phyloP scores from a whole-genome alignment of 1,140 invertebrate species.

The Temnothorax longispinosus region DNA sequence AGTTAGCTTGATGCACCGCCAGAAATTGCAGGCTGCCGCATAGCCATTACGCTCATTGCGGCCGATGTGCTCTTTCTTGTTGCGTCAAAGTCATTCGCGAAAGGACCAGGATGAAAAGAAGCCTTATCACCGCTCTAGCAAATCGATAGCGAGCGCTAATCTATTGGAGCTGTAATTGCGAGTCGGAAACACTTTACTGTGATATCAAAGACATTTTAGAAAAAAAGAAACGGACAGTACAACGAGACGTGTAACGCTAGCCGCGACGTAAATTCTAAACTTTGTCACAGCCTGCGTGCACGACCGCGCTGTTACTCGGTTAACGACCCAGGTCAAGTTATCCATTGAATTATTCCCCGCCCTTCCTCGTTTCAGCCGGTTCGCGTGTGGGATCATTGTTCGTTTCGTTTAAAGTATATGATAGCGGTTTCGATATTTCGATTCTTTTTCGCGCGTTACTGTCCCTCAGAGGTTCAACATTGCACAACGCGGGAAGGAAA shows the following conservation, averaged over 20 bases:
- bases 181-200: not conserved
- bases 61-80: slow-evolving; percentile 27
- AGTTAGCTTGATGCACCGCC: slow-evolving; percentile 74
- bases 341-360: slow-evolving; percentile 53
- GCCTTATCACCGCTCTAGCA: not conserved
- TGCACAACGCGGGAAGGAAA: not conserved
- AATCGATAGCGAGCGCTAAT: not conserved
- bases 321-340: slow-evolving; percentile 54
- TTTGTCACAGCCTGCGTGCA: not conserved
- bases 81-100: not conserved
- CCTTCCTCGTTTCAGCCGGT: slow-evolving; percentile 26
- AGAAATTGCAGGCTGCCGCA: slow-evolving; percentile 69
- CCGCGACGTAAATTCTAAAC: slow-evolving; percentile 30
- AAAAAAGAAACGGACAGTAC: not conserved
- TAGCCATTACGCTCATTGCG: slow-evolving; percentile 64
- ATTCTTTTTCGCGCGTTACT: not conserved
- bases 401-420: not conserved
- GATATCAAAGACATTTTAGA: not conserved
- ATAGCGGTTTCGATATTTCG: not conserved
- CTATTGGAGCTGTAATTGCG: not conserved
- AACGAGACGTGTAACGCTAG: not conserved
- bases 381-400: slow-evolving; percentile 23
- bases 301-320: slow-evolving; percentile 23
- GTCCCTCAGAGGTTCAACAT: not conserved
- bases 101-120: not conserved